Base-by-base conservation (phyloP, 2,797 vertebrate genomes). In the Silurus lanzhouensis region DNA sequence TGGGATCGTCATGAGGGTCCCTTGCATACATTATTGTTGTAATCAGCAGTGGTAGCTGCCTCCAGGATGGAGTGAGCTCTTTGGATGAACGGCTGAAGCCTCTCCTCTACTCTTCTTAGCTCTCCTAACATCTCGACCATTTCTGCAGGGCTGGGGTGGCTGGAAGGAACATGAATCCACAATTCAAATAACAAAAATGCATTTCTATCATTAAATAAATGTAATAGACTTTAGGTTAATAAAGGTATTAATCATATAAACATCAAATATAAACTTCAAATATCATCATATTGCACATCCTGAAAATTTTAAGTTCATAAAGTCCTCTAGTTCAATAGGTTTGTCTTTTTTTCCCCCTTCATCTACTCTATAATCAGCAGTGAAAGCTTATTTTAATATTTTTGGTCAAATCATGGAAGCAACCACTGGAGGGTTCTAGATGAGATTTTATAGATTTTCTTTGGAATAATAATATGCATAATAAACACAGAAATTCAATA, bases 1-100 rank as follows among this genome's bases (percentile, higher is more conserved):
- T 10, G 68, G 27, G 31, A 38, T 44, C 5, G 27, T 58, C 25
- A 57, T n/a, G 25, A 19, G 0, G 6, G 6, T 3, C 46, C 74
- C 79, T 46, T 88, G 44, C 95, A 91, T 94, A 98, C 97, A 0
- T 96, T 95, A 85, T 96, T 97, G 84, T 95, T 96, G 93, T 98
- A 98, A 89, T 96, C 96, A 1, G 95, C 93, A 0, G 92, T 94
- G 72, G 96, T 94, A 14, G 97, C 97, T 0, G 95, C 92, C 48
- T 96, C 96, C 88, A 98, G 91, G 87, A 98, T 96, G 85, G 95
- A 94, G 71, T 97, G 95, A 88, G 96, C 96, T 88, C 96, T 95
- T 91, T 97, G 96, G 87, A 97, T 93, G 89, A 97, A 98, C 1
- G 97, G 97, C 90, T 97, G 96, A 67, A 98, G 95, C 75, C 96